Conservation (phyloP, 2,113 vertebrate species). For the Turnix velox region DNA sequence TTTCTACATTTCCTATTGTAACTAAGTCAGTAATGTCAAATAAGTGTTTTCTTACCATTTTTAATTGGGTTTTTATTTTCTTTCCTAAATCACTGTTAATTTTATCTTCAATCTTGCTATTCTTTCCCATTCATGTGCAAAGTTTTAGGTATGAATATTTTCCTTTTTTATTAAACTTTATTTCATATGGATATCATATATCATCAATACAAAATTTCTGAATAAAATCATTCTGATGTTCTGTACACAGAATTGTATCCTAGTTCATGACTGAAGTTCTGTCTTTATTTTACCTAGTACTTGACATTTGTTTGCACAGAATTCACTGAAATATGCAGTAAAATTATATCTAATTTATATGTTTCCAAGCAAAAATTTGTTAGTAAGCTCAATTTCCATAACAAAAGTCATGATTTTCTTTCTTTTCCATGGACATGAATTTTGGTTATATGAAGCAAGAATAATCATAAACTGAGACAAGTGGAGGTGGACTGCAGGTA, state of each 20-base stretch:
- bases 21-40: neutral
- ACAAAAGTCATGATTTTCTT: neutral
- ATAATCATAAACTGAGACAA: neutral
- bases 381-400: neutral
- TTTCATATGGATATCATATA: neutral
- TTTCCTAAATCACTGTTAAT: neutral
- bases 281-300: neutral
- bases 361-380: neutral
- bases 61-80: neutral
- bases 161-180: neutral
- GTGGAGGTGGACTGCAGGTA: neutral
- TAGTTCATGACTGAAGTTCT: neutral
- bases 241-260: neutral
- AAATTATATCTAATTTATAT: neutral
- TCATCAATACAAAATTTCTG: neutral
- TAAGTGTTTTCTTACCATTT: neutral
- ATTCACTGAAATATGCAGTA: neutral
- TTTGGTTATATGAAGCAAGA: neutral
- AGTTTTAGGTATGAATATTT: neutral
- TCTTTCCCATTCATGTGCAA: neutral
- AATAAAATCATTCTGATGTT: neutral
- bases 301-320: neutral
- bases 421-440: neutral
- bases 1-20: neutral
- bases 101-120: neutral